Evolutionary conservation across 1,140 invertebrate genomes (phyloP).

Genomic region (Wiebesia pumilae): DNA sequence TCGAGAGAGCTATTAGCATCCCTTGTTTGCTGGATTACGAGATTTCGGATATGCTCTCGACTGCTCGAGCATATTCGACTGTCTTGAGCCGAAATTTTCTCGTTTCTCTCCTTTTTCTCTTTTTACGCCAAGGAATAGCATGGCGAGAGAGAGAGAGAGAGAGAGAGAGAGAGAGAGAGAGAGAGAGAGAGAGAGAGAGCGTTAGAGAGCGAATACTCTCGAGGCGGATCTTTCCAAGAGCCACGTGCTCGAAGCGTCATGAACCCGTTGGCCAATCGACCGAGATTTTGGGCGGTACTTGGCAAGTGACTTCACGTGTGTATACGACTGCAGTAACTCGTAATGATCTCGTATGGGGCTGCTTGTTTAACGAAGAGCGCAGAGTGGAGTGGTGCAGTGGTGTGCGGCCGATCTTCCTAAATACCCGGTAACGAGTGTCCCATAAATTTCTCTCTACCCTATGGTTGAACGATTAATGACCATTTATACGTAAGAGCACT

Average conservation of each 20-base stretch:
- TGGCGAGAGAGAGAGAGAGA: not conserved
- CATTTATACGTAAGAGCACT: slow-evolving; percentile 14
- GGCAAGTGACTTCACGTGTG: slow-evolving; percentile 62
- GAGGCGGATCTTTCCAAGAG: slow-evolving; percentile 51
- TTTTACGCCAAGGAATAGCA: not conserved
- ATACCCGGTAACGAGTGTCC: slow-evolving; percentile 65
- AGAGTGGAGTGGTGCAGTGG: not conserved
- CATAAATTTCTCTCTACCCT: slow-evolving; percentile 63
- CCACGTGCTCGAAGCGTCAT: slow-evolving; percentile 66
- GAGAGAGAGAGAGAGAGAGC: not conserved
- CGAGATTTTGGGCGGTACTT: slow-evolving; percentile 66
- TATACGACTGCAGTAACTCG: not conserved
- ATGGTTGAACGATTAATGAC: slow-evolving; percentile 60
- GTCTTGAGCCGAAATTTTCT: not conserved
- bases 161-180: not conserved
- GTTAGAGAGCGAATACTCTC: not conserved
- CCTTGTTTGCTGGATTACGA: not conserved
- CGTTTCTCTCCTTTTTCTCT: not conserved
- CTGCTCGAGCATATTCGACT: no score
- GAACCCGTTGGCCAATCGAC: slow-evolving; percentile 54
- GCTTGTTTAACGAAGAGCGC: slow-evolving; percentile 22
- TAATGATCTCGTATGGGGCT: slow-evolving; percentile 66
- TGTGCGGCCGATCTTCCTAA: slow-evolving; percentile 57
- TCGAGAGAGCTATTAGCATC: not conserved
- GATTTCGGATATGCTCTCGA: not conserved